Evolutionary conservation across 2,888 invertebrate species (phyloP).

Genomic region (Pseudococcus longispinus): DNA sequence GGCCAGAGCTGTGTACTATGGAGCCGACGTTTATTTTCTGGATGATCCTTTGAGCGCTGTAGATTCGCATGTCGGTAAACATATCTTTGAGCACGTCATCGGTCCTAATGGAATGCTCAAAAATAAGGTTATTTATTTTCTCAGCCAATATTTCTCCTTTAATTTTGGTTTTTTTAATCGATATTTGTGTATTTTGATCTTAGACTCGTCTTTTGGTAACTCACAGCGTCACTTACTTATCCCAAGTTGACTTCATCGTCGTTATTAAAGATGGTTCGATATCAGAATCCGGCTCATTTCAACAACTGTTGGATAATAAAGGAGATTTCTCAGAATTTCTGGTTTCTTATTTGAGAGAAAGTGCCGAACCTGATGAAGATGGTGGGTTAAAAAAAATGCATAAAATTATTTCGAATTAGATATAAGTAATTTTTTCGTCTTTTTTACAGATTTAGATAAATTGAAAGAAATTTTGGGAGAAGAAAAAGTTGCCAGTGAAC

Average conservation of each 20-base stretch:
- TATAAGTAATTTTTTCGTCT: neutral
- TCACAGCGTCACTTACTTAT: conserved; percentile 91
- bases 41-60: conserved; percentile 90
- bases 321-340: conserved; percentile 86
- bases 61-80: conserved; percentile 72
- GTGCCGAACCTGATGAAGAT: conserved; percentile 59
- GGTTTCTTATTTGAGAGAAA: conserved; percentile 77
- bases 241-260: conserved; percentile 87
- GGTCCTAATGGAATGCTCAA: conserved; percentile 64
- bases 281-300: conserved; percentile 89
- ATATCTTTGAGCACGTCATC: conserved; percentile 71
- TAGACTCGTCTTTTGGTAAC: conserved; percentile 90
- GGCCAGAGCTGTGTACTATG: conserved; percentile 88
- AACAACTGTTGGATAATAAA: conserved; percentile 83
- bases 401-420: neutral
- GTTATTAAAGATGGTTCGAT: conserved; percentile 88
- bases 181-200: neutral
- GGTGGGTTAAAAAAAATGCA: neutral
- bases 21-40: conserved; percentile 87
- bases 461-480: conserved; percentile 78
- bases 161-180: neutral
- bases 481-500: conserved; percentile 65
- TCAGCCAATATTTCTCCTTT: neutral
- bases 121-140: conserved; percentile 61
- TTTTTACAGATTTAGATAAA: conserved; percentile 69